phyloP scores from a whole-genome alignment of 2,888 invertebrate species.

The Polia nebulosa region DNA sequence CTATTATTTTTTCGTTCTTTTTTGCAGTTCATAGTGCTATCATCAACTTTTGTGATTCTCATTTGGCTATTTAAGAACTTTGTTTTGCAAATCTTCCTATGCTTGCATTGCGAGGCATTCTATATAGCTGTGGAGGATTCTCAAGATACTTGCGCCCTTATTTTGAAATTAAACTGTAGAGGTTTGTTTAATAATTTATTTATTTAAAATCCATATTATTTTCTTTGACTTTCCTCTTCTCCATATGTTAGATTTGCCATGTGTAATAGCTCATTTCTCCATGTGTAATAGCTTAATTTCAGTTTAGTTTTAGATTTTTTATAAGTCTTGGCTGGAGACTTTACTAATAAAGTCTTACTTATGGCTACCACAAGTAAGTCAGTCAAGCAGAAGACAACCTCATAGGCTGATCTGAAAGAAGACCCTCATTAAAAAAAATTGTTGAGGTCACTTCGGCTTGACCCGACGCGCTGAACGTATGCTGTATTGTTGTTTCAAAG shows the following conservation, averaged over 20 bases:
- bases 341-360: too few species aligned
- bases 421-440: too few species aligned
- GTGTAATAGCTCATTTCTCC: too few species aligned
- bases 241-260: background rate
- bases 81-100: constrained; percentile 8
- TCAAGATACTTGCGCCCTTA: constrained; percentile 28
- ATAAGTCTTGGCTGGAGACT: too few species aligned
- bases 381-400: too few species aligned
- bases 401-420: too few species aligned
- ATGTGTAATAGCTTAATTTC: too few species aligned
- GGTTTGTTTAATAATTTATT: constrained; percentile 10
- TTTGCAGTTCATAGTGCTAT: constrained; percentile 5
- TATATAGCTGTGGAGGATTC: constrained; percentile 25
- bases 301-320: too few species aligned
- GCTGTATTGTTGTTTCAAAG: too few species aligned
- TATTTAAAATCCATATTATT: background rate
- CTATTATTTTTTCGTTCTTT: background rate
- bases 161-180: constrained; percentile 22
- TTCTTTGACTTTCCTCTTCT: background rate
- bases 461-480: too few species aligned
- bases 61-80: constrained; percentile 36
- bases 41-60: background rate
- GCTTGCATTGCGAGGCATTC: constrained; percentile 33
- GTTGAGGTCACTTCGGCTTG: too few species aligned
- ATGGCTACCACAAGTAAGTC: too few species aligned